These are phyloP conservation scores for Characodon lateralis DNA, from an alignment of 2,797 vertebrate genomes.

Conservation along the genomic window DNA sequence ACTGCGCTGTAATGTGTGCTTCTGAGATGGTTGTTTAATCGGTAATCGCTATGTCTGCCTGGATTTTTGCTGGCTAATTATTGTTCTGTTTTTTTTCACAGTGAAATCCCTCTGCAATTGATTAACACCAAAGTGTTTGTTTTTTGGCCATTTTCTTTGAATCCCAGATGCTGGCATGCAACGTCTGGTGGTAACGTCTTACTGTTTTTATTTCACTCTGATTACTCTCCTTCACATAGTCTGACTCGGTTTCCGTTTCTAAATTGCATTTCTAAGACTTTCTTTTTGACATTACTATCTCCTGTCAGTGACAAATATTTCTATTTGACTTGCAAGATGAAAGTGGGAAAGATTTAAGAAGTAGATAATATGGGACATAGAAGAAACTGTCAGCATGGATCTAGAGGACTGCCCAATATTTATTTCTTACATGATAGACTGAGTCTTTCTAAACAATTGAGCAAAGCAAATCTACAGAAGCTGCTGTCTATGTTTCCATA, in stretches of 20 bases:
- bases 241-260: conserved; percentile 3
- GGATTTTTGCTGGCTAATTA: conserved; percentile 62
- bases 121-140: conserved; percentile 56
- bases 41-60: conserved; percentile 65
- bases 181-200: conserved; percentile 15
- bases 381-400: conserved; percentile 44
- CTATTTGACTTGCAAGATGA: conserved; percentile 37
- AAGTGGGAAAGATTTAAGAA: conserved; percentile 41
- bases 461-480: conserved; percentile 25
- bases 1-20: conserved; percentile 58
- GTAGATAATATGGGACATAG: conserved; percentile 53
- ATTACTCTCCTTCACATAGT: conserved; percentile 16
- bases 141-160: conserved; percentile 43
- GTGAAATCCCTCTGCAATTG: conserved; percentile 47
- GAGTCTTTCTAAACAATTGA: conserved; percentile 36
- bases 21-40: conserved; percentile 60
- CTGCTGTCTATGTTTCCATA: conserved; percentile 21
- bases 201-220: conserved; percentile 27
- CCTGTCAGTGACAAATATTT: conserved; percentile 47
- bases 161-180: conserved; percentile 25
- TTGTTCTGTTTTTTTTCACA: conserved; percentile 30
- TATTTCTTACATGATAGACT: conserved; percentile 49
- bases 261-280: conserved; percentile 9
- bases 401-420: conserved; percentile 39
- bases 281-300: conserved; percentile 27